Base-by-base conservation (phyloP, 2,113 vertebrate genomes). In the Phylloscopus whistleri region DNA sequence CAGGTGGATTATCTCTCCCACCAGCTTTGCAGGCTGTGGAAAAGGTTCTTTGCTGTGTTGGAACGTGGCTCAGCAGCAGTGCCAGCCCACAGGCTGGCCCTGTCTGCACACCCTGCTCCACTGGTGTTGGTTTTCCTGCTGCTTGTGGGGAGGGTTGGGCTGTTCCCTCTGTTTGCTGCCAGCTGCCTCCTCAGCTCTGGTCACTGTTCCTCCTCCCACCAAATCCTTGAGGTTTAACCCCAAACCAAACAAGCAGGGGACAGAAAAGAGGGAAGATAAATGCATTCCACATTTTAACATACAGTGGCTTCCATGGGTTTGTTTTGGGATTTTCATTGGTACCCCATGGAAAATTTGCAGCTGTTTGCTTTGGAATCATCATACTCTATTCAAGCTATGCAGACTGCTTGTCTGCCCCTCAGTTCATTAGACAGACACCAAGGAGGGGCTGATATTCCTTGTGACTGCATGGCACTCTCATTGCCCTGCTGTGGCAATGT, bases 381-480 rank as follows among this genome's bases (percentile, higher is more conserved):
- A 13, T 27, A 7, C 27, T 70, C 22, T 23, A 19, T 53, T 30
- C 43, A 30, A 44, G 30, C 41, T 49, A 1, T 7, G 27, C 15
- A 43, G 30, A 19, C 52, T 11, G 7, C 24, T 26, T 52, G 9
- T 76, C n/a, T 69, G 41, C 24, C 58, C 23, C 28, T 63, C 16
- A 2, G 0, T 30, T 10, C 1, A 16, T 44, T 13, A 74, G 72
- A 27, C 9, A 43, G 41, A 35, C 10, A 9, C 0, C 0, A 33
- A 87, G n/a, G 20, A 86, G 33, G 37, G 26, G 19, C 24, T 43
- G 58, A 76, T 31, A 31, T 6, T 53, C 74, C n/a, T 53, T 24
- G 21, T 16, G n/a, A 18, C 37, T 43, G 33, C 46, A 26, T 12
- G 16, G 20, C 14, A 53, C 17, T 49, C 6, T 41, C 19, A 15